Evolutionary conservation across 2,797 vertebrate genomes (phyloP).

Genomic region (Cottoperca gobio): DNA sequence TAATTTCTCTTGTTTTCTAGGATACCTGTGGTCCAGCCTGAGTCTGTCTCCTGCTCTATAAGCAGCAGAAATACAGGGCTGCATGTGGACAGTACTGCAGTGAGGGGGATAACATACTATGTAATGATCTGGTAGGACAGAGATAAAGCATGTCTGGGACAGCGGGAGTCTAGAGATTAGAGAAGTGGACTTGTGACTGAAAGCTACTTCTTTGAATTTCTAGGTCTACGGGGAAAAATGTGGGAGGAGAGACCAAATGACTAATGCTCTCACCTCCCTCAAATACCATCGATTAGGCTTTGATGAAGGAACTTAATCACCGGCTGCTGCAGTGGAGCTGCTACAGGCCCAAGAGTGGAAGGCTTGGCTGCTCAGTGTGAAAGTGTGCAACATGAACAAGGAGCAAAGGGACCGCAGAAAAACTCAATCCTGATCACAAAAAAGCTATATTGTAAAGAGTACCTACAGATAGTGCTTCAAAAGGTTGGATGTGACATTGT

Average conservation of each 20-base stretch:
- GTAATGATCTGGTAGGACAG: slow-evolving; percentile 10
- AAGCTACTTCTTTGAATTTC: slow-evolving; percentile 32
- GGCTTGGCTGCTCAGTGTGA: not conserved
- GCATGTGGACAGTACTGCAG: slow-evolving; percentile 5
- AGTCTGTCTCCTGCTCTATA: not conserved
- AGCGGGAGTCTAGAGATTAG: slow-evolving; percentile 22
- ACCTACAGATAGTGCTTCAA: no score
- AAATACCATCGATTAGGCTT: slow-evolving; percentile 17
- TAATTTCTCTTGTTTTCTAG: not conserved
- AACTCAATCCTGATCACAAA: no score
- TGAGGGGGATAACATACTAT: slow-evolving; percentile 11
- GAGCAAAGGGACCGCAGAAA: no score
- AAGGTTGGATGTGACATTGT: no score
- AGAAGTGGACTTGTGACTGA: slow-evolving; percentile 27
- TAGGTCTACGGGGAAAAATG: not conserved
- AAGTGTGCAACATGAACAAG: not conserved
- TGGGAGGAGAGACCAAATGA: slow-evolving; percentile 11
- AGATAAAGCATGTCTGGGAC: slow-evolving; percentile 29
- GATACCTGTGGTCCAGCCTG: slow-evolving; percentile 9
- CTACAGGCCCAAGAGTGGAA: not conserved
- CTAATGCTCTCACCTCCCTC: not conserved
- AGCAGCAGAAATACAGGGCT: not conserved
- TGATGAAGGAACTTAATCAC: slow-evolving; percentile 32
- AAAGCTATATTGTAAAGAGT: no score
- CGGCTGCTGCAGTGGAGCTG: slow-evolving; percentile 21